These are phyloP conservation scores for Loripinus fragilis DNA, from an alignment of 2,888 invertebrate genomes.

Conservation along the genomic window DNA sequence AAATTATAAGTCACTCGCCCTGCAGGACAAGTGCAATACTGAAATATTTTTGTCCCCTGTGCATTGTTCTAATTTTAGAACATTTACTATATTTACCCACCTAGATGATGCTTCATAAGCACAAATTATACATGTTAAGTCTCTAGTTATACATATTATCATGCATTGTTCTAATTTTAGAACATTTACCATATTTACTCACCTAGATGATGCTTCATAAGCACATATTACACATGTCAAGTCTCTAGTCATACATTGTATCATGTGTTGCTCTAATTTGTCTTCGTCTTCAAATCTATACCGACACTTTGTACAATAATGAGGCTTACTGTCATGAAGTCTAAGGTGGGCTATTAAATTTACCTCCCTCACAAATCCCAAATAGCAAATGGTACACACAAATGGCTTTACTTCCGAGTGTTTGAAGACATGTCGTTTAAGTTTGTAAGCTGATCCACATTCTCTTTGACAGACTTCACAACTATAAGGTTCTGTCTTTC, in stretches of 20 bases:
- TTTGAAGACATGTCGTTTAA: conserved; percentile 7
- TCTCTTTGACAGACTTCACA: neutral
- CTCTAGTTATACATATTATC: neutral
- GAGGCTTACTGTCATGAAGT: neutral
- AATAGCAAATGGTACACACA: neutral
- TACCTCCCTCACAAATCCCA: neutral
- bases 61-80: too few relatives aligned
- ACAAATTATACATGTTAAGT: neutral
- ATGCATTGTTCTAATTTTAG: too few relatives aligned
- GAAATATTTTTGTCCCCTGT: too few relatives aligned
- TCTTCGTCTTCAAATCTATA: neutral
- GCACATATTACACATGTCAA: neutral
- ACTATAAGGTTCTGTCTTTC: neutral
- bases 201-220: neutral
- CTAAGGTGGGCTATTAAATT: neutral
- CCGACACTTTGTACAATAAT: neutral
- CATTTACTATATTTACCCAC: too few relatives aligned
- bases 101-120: neutral
- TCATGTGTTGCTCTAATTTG: neutral
- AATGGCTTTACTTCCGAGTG: neutral
- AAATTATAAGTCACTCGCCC: too few relatives aligned
- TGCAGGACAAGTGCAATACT: too few relatives aligned
- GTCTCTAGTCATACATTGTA: neutral
- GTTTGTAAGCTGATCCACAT: neutral
- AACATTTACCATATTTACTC: too few relatives aligned